Conservation (phyloP, 1,140 invertebrate genomes). For the Apis laboriosa region DNA sequence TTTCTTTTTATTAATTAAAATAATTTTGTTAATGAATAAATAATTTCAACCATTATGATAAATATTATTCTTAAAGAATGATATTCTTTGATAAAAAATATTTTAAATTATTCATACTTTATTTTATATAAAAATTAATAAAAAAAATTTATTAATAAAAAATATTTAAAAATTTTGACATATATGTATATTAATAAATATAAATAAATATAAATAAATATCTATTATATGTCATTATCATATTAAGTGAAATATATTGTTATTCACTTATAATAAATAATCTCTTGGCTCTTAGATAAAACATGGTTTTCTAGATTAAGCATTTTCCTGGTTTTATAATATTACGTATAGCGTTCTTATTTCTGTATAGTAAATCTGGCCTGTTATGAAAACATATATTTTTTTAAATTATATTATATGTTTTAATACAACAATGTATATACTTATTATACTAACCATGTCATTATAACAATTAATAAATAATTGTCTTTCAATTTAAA, state of each 20-base stretch:
- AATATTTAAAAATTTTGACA: not conserved
- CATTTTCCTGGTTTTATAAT: slow-evolving; percentile 23
- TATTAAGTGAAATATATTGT: slow-evolving; percentile 5
- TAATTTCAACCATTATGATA: slow-evolving; percentile 42
- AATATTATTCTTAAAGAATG: slow-evolving; percentile 18
- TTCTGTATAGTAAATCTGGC: slow-evolving; percentile 51
- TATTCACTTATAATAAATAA: slow-evolving; percentile 6
- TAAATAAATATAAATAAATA: slow-evolving; percentile 22
- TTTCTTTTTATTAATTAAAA: slow-evolving; percentile 6
- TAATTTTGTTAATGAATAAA: slow-evolving; percentile 16
- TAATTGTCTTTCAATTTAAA: slow-evolving; percentile 25
- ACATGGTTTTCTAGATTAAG: slow-evolving; percentile 24
- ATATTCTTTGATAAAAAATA: not conserved
- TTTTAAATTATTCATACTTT: not conserved
- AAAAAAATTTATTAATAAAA: not conserved
- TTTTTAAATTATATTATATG: slow-evolving; percentile 50
- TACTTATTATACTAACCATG: slow-evolving; percentile 4
- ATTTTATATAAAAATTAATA: slow-evolving; percentile 3
- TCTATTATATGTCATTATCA: slow-evolving; percentile 7
- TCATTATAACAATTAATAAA: slow-evolving; percentile 7
- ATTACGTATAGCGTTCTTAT: slow-evolving; percentile 4
- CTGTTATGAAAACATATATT: slow-evolving; percentile 51
- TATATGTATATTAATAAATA: slow-evolving; percentile 1
- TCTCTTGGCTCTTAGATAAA: slow-evolving; percentile 46
- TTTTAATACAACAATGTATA: slow-evolving; percentile 35